These are phyloP conservation scores for Amazonetta brasiliensis DNA, from an alignment of 2,797 vertebrate species.

Conservation along the genomic window DNA sequence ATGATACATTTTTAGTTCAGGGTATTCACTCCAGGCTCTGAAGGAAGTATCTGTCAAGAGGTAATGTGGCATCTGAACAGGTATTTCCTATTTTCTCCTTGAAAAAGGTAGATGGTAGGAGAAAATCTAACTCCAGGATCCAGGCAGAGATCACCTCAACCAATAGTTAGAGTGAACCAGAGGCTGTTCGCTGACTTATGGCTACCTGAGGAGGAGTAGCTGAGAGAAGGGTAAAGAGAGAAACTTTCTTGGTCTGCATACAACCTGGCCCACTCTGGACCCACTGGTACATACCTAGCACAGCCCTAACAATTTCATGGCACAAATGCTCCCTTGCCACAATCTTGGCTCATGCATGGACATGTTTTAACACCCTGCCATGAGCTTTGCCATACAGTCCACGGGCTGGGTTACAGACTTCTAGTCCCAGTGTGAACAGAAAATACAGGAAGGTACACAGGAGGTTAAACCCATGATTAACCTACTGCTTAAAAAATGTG, in stretches of 20 bases:
- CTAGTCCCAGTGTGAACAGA: neutral
- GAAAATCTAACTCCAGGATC: neutral
- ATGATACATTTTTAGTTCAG: neutral
- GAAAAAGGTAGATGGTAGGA: neutral
- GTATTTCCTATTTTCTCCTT: neutral
- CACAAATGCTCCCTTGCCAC: neutral
- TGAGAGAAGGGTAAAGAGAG: neutral
- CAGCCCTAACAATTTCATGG: neutral
- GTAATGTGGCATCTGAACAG: neutral
- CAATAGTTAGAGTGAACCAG: rapidly evolving
- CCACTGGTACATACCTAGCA: neutral
- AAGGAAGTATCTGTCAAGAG: neutral
- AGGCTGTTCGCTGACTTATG: neutral
- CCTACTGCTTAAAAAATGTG: neutral
- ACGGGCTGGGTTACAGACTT: rapidly evolving
- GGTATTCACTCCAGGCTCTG: neutral
- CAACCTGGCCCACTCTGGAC: neutral
- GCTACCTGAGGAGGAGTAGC: neutral
- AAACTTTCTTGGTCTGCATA: rapidly evolving
- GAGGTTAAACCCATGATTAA: neutral
- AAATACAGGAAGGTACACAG: neutral
- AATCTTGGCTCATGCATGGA: neutral
- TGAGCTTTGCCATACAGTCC: neutral
- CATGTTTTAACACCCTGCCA: neutral
- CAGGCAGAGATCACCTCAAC: neutral